Conservation (phyloP, 2,888 invertebrate genomes). For the Lasioglossum vierecki region DNA sequence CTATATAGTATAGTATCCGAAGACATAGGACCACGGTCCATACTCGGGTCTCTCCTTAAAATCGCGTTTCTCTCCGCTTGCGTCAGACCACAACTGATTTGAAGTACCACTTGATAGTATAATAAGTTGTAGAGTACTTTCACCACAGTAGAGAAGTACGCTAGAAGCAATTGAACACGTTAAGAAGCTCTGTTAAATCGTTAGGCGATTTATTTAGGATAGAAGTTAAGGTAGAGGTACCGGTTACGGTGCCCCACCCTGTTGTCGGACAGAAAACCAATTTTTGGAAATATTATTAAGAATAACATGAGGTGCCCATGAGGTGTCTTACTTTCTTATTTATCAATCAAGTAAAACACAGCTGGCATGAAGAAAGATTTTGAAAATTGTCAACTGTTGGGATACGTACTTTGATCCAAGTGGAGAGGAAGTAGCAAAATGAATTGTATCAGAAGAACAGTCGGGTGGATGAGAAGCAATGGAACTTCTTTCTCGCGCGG, state of each 20-base stretch:
- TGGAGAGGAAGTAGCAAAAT: constrained; percentile 93
- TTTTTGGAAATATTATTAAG: no score
- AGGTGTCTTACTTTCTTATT: no score
- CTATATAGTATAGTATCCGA: constrained; percentile 76
- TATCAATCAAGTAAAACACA: not conserved
- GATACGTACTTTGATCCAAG: constrained; percentile 92
- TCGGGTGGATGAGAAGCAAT: constrained; percentile 93
- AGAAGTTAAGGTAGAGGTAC: no score
- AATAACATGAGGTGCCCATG: no score
- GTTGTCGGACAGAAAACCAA: no score
- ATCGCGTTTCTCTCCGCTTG: constrained; percentile 86
- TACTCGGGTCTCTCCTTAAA: constrained; percentile 73
- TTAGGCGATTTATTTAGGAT: not conserved
- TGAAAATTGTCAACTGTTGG: not conserved
- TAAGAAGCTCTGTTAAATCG: not conserved
- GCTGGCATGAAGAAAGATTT: not conserved
- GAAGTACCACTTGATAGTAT: constrained; percentile 94
- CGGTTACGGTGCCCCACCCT: no score
- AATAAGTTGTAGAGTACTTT: constrained; percentile 94
- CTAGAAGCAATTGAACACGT: constrained; percentile 84
- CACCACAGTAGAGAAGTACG: constrained; percentile 94
- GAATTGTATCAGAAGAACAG: constrained; percentile 93
- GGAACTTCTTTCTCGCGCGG: constrained; percentile 89
- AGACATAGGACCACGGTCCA: constrained; percentile 63
- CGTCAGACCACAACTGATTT: constrained; percentile 89